Evolutionary conservation across 2,113 vertebrate species (phyloP).

Genomic region (Esox niger): DNA sequence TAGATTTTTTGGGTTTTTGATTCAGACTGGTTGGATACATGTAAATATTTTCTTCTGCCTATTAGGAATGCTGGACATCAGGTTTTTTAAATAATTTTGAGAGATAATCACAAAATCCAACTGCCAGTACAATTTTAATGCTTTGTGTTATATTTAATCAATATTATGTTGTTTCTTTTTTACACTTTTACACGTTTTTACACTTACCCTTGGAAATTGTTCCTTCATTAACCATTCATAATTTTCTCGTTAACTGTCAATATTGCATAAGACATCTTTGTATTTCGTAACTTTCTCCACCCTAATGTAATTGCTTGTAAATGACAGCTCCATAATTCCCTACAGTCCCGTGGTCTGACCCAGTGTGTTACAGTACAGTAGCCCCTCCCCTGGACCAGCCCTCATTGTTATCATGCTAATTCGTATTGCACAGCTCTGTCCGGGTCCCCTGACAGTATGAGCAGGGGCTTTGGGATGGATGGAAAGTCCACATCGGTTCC

Average conservation of each 20-base stretch:
- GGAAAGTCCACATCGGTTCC: constrained; percentile 48
- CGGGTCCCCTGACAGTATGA: constrained; percentile 39
- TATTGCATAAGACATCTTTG: neutral
- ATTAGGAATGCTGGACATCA: neutral
- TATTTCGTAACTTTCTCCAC: neutral
- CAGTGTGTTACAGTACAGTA: constrained; percentile 52
- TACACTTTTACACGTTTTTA: no score
- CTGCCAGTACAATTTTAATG: no score
- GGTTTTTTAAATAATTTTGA: neutral
- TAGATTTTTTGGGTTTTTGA: neutral
- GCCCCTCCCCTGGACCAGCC: constrained; percentile 55
- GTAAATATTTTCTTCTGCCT: neutral
- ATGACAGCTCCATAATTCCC: neutral
- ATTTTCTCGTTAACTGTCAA: neutral
- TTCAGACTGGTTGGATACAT: neutral
- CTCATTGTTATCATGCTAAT: constrained; percentile 65
- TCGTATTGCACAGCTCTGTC: constrained; percentile 21
- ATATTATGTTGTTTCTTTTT: no score
- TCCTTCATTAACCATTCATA: neutral
- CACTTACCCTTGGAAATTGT: no score
- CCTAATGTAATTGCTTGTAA: neutral
- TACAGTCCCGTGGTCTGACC: neutral
- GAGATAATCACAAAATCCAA: no score
- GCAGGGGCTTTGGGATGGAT: constrained; percentile 54
- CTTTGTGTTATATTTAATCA: no score